Evolutionary conservation across 2,797 vertebrate genomes (phyloP), one percentile per base, ranked within the genome.

Genomic region (Buphagus erythrorhynchus): DNA sequence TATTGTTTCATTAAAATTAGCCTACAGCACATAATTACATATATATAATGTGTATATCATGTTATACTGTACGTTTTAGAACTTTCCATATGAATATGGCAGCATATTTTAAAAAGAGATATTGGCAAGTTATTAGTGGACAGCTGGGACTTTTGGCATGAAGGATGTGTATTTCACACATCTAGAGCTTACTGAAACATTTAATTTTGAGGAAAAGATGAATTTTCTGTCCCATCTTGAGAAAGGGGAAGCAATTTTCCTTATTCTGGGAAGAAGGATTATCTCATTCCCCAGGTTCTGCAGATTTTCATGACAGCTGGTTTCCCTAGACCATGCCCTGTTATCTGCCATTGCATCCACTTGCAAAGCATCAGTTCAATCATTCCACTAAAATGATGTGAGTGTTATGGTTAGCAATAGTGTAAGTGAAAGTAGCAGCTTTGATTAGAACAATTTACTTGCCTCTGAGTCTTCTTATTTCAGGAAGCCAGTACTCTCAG

Each of bases 71-170:
- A 59, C 21, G 26, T 86, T 68, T 77, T 72, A 86, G 10, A 33
- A 72, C 48, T 83, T 94, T 55, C 33, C 33, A 33, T 55, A 51
- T 61, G 29, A 76, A 11, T 35, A 62, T 48, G 35, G 26, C 55
- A 69, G 31, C 1, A 0, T 88, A 74, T 93, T 84, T 86, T 1
- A 68, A 78, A 88, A 86, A 31, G 36, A 62, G n/a, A 33, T 72
- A 91, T 71, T 84, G 80, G 83, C 88, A 95, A 92, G 51, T 69
- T 59, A 49, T 94, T 69, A 86, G 79, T n/a, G 62, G 74, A 90
- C 95, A 94, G 55, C 93, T 96, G 90, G 86, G 62, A 48, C 38
- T 93, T 93, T 78, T 90, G 86, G 83, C 86, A 63, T 62, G 76
- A 75, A 63, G 9, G 55, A 83, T 83, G 20, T 86, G n/a, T 83